Evolutionary conservation across 1,140 invertebrate species (phyloP).

Genomic region (Streblospio benedicti): DNA sequence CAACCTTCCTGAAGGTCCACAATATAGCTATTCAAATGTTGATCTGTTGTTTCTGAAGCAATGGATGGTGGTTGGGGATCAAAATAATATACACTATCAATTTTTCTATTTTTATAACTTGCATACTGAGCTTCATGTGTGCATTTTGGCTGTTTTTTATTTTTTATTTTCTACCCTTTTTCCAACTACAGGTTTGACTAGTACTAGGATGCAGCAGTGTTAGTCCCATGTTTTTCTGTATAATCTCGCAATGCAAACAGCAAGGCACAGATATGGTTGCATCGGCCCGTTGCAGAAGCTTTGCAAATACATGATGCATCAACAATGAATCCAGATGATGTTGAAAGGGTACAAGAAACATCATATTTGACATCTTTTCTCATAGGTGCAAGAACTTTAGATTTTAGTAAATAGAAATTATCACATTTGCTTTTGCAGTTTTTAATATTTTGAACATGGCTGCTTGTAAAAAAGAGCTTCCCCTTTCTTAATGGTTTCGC

Average conservation of each 20-base stretch:
- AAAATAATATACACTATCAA: no score
- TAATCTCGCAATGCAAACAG: neutral
- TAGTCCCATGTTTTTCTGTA: neutral
- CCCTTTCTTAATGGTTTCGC: neutral
- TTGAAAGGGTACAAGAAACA: neutral
- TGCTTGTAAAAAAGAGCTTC: neutral
- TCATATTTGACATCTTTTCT: neutral
- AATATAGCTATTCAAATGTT: no score
- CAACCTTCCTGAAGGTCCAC: no score
- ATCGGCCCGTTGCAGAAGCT: constrained; percentile 2
- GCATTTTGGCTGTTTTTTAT: no score
- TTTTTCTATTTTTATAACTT: no score
- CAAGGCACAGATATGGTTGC: neutral
- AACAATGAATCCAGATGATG: neutral
- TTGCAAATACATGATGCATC: constrained; percentile 4
- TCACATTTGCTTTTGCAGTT: neutral
- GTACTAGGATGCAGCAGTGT: neutral
- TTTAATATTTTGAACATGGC: neutral
- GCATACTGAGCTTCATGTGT: no score
- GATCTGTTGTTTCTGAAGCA: no score
- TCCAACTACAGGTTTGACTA: no score
- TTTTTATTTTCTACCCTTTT: no score
- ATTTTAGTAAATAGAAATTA: neutral
- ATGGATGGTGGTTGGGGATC: no score
- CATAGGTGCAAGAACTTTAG: neutral